Conservation (phyloP, 2,113 vertebrate genomes). For the Crypturellus undulatus region DNA sequence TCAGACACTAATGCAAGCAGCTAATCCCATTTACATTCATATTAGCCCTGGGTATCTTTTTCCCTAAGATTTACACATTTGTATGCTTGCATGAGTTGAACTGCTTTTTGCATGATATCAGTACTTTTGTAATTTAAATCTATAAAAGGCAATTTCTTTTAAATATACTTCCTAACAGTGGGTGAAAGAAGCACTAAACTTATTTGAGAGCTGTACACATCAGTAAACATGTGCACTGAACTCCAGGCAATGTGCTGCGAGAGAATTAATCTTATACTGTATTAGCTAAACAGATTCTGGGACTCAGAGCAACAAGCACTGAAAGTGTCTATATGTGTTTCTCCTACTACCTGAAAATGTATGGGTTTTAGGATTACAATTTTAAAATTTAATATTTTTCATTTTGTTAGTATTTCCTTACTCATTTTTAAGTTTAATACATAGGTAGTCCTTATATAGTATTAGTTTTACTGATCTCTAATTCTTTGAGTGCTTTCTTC, state of each 20-base stretch:
- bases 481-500: neutral
- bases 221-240: conserved; percentile 86
- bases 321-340: conserved; percentile 28
- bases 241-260: conserved; percentile 78
- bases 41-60: conserved; percentile 89
- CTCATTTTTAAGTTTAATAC: neutral
- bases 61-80: conserved; percentile 91
- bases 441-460: neutral
- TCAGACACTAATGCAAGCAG: conserved; percentile 86
- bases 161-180: conserved; percentile 84
- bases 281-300: conserved; percentile 79
- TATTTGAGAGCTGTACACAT: conserved; percentile 89
- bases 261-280: conserved; percentile 88
- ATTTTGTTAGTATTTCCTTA: neutral
- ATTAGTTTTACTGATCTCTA: neutral
- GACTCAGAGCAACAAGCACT: conserved; percentile 40
- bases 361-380: conserved; percentile 33
- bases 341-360: conserved; percentile 19
- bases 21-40: conserved; percentile 98
- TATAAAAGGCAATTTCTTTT: conserved; percentile 89
- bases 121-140: conserved; percentile 90
- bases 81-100: conserved; percentile 89
- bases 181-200: conserved; percentile 82
- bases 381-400: conserved; percentile 24
- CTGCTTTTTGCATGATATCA: conserved; percentile 87